phyloP scores from a whole-genome alignment of 2,797 vertebrate species.

The Manis pentadactyla region DNA sequence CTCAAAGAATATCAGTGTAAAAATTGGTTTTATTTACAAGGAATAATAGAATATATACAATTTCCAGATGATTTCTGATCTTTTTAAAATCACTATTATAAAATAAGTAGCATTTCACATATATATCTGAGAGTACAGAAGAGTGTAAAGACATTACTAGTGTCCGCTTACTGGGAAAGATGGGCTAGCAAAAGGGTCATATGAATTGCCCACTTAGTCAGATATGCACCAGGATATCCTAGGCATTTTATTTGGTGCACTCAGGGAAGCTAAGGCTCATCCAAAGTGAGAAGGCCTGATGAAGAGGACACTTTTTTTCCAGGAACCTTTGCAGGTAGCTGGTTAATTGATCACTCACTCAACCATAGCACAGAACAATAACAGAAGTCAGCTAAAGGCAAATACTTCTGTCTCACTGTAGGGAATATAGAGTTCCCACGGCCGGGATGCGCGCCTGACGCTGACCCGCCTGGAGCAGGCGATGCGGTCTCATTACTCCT shows the following conservation, averaged over 20 bases:
- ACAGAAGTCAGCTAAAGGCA: background rate
- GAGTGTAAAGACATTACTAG: background rate
- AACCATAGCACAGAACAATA: background rate
- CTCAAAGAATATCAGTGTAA: background rate
- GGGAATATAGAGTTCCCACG: too few species aligned
- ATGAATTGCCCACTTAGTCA: background rate
- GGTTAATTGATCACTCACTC: background rate
- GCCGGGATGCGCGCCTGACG: too few species aligned
- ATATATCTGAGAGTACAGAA: background rate
- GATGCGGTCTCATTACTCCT: too few species aligned
- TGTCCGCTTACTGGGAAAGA: background rate
- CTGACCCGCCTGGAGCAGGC: too few species aligned
- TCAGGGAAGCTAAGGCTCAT: background rate
- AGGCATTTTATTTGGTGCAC: background rate
- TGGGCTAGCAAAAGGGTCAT: background rate
- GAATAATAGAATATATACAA: background rate
- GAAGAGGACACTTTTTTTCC: background rate
- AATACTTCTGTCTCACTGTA: background rate
- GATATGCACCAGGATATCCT: background rate
- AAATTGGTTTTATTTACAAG: background rate
- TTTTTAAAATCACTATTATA: background rate
- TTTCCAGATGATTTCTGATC: background rate
- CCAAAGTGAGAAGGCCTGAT: background rate
- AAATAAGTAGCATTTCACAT: background rate
- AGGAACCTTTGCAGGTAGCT: background rate